Evolutionary conservation across 2,113 vertebrate species (phyloP).

Genomic region (Cettia cetti): DNA sequence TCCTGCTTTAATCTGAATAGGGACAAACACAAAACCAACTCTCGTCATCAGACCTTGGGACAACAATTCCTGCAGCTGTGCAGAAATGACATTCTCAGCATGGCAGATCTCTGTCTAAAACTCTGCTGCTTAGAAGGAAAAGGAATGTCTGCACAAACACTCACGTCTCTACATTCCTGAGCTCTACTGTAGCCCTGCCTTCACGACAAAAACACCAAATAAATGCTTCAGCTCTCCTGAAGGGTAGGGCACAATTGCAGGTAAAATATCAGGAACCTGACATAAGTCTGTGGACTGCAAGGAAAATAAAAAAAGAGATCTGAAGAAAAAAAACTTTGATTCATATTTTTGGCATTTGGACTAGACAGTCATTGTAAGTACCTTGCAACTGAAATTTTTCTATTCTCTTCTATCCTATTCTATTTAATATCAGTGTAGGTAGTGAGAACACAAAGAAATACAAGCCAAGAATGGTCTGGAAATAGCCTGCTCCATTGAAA

Average conservation of each 20-base stretch:
- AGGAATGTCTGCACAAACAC: not conserved
- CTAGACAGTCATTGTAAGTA: not conserved
- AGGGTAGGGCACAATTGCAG: not conserved
- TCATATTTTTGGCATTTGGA: not conserved
- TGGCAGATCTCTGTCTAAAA: constrained; percentile 26
- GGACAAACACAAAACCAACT: constrained; percentile 30
- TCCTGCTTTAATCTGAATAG: not conserved
- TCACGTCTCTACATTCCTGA: not conserved
- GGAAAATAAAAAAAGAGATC: not conserved
- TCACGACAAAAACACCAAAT: not conserved
- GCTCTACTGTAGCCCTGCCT: not conserved
- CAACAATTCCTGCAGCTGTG: constrained; percentile 31
- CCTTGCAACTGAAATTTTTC: not conserved
- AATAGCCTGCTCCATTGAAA: not conserved
- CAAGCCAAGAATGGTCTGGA: not conserved
- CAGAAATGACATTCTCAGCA: not conserved
- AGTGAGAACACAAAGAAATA: not conserved
- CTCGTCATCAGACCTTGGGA: constrained; percentile 43
- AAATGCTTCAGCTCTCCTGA: not conserved
- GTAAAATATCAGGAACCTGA: not conserved
- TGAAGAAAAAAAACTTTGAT: not conserved
- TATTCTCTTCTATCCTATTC: not conserved
- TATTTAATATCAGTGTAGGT: not conserved
- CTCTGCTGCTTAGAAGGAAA: not conserved
- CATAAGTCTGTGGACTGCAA: not conserved